A percentile compares a stretch with the other conserved stretches of the same genome.
phyloP scores from a whole-genome alignment of 1,140 invertebrate species.

The Drosophila micromelanica region DNA sequence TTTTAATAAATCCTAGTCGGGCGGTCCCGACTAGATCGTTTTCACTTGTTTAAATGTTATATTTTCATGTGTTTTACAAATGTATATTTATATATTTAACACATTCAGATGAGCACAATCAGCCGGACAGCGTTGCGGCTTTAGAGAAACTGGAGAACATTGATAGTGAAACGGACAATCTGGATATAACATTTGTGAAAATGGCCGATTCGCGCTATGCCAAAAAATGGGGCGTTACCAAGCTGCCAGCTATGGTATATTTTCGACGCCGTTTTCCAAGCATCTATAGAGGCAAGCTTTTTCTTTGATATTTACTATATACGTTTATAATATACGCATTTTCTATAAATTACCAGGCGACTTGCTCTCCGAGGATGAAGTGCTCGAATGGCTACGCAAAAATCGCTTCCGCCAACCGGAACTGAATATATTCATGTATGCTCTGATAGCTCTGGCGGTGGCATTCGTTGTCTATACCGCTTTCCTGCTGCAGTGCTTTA shows the following conservation, averaged over 20 bases:
- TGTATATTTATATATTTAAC: neutral
- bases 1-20: no score
- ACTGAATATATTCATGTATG: constrained; percentile 97
- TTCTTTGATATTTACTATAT: neutral
- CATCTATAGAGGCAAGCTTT: constrained; percentile 93
- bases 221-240: constrained; percentile 97
- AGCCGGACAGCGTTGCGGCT: constrained; percentile 91
- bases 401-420: constrained; percentile 97
- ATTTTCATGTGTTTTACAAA: no score
- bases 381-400: constrained; percentile 96
- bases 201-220: constrained; percentile 96
- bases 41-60: no score
- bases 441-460: constrained; percentile 92
- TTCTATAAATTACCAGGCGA: constrained; percentile 87
- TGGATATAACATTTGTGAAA: constrained; percentile 98
- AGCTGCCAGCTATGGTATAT: constrained; percentile 95
- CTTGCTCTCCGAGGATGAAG: constrained; percentile 92
- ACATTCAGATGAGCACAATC: constrained; percentile 92
- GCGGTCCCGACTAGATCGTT: no score
- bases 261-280: constrained; percentile 97
- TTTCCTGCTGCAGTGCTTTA: constrained; percentile 95
- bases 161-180: constrained; percentile 96
- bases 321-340: neutral
- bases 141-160: constrained; percentile 95
- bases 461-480: constrained; percentile 95